These are phyloP conservation scores for Hedychridium roseum DNA, from an alignment of 2,888 invertebrate species.

Conservation along the genomic window DNA sequence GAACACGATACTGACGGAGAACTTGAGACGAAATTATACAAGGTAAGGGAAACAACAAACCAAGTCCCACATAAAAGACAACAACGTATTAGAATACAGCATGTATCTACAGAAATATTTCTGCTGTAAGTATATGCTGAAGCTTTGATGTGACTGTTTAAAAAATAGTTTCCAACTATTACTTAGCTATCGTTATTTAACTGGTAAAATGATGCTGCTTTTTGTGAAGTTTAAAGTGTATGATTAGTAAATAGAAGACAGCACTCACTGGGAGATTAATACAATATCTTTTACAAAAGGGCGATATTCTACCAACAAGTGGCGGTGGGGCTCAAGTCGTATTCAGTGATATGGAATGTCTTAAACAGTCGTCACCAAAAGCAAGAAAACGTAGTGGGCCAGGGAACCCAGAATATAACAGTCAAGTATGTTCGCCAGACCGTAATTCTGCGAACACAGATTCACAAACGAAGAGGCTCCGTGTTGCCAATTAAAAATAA, in stretches of 20 bases:
- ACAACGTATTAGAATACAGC: neutral
- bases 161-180: no score
- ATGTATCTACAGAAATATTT: no score
- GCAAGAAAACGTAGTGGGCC: conserved; percentile 57
- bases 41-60: conserved; percentile 68
- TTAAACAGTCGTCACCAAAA: conserved; percentile 83
- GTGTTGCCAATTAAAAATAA: conserved; percentile 27
- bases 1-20: conserved; percentile 92
- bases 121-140: no score
- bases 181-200: no score
- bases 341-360: conserved; percentile 92
- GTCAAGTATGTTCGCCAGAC: conserved; percentile 17
- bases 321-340: conserved; percentile 96
- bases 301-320: conserved; percentile 90
- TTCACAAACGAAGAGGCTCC: conserved; percentile 23
- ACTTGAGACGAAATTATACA: conserved; percentile 90
- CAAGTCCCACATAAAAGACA: neutral
- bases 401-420: conserved; percentile 9
- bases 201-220: no score
- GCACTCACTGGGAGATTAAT: no score
- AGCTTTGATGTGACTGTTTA: no score
- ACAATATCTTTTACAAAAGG: conserved; percentile 65
- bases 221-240: no score
- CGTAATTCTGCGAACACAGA: conserved; percentile 23
- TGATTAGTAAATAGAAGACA: no score